Base-by-base conservation (phyloP, 1,140 invertebrate species). In the Archivesica marissinica region DNA sequence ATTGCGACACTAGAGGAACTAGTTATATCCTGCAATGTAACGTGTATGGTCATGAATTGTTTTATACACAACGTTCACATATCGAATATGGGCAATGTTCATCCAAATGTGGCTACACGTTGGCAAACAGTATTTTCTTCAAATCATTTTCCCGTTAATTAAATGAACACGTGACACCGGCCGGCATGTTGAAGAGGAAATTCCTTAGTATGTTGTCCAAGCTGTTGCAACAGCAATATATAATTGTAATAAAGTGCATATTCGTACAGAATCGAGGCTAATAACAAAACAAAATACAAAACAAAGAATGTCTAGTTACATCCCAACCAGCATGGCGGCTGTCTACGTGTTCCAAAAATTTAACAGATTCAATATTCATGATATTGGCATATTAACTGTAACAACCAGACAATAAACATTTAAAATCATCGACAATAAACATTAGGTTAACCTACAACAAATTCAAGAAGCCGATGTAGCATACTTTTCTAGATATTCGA, bases 241-340 rank as follows among this genome's bases (percentile, higher is more conserved):
- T 11, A 20, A 11, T 11, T 50, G 44, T 50, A 20, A 50, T 50
- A 11, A 50, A 50, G 44, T 50, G 9, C 11, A 11, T 11, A 50
- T 61, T 15, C 23, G 56, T n/a, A 61, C 9, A 61, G 25, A 61
- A 7, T 13, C 9, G 13, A 61, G 56, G 11, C 9, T 23, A n/a
- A 61, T 61, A 61, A 61, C 25, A 25, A 66, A 13, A 33, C 28
- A 17, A 66, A 66, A 35, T 11, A 66, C n/a, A n/a, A n/a, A n/a
- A n/a, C n/a, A n/a, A n/a, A n/a, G n/a, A n/a, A n/a, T n/a, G n/a
- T n/a, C n/a, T n/a, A n/a, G n/a, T n/a, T n/a, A n/a, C n/a, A n/a
- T n/a, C n/a, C n/a, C n/a, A n/a, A n/a, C n/a, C n/a, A 66, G 35
- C 61, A 66, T 66, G 61, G 61, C 61, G 28, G 61, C 61, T 66